Evolutionary conservation across 2,797 vertebrate genomes (phyloP).

Genomic region (Gypaetus barbatus): DNA sequence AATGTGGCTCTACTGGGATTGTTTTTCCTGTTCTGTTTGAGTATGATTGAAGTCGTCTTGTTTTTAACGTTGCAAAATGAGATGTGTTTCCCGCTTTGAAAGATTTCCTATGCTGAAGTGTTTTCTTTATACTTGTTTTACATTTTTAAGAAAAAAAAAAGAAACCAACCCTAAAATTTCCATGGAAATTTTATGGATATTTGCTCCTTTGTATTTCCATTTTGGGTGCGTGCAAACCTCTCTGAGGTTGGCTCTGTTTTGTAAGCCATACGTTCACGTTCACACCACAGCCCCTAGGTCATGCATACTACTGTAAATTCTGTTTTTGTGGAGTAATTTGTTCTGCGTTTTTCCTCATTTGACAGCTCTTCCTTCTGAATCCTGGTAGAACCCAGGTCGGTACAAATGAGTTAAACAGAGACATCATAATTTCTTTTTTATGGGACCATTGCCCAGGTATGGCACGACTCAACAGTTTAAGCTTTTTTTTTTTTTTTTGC

Average conservation of each 20-base stretch:
- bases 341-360: neutral
- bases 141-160: neutral
- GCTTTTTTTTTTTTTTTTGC: neutral
- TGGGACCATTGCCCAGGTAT: neutral
- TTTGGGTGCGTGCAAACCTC: neutral
- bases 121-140: neutral
- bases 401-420: neutral
- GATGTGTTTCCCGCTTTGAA: neutral
- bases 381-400: neutral
- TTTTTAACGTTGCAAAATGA: neutral
- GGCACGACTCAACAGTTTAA: neutral
- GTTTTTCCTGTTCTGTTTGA: neutral
- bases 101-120: neutral
- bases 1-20: neutral
- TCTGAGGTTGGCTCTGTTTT: neutral
- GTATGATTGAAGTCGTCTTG: neutral
- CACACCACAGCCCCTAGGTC: too few relatives aligned
- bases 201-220: neutral
- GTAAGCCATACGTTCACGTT: fast-evolving
- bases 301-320: fast-evolving
- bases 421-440: neutral
- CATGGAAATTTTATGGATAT: neutral
- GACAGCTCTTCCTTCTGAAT: neutral
- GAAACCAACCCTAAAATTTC: neutral
- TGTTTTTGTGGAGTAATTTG: neutral